Conservation (phyloP, 2,888 invertebrate species). For the Cerastis rubricosa region DNA sequence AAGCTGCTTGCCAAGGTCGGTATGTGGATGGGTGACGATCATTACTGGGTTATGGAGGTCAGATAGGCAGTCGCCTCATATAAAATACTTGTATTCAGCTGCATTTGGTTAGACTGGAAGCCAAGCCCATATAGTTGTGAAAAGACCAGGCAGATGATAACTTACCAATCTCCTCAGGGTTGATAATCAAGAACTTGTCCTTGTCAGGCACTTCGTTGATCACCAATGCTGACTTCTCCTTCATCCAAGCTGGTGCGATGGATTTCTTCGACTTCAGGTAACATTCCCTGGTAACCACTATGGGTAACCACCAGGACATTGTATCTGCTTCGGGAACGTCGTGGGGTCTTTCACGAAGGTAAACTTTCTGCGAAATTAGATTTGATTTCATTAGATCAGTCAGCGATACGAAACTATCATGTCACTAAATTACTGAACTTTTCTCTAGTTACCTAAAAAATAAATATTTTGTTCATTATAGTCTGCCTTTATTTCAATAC, state of each 20-base stretch:
- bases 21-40: too few species aligned
- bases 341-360: slow-evolving; percentile 93
- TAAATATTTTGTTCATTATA: too few species aligned
- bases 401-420: too few species aligned
- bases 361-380: slow-evolving; percentile 91
- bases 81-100: neutral
- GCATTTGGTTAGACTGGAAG: neutral
- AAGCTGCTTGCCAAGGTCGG: too few species aligned
- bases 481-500: too few species aligned
- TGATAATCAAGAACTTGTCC: slow-evolving; percentile 94
- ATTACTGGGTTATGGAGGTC: neutral
- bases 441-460: too few species aligned
- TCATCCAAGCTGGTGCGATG: slow-evolving; percentile 92
- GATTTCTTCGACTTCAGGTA: slow-evolving; percentile 91
- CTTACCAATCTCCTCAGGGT: slow-evolving; percentile 95
- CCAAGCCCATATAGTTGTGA: too few species aligned
- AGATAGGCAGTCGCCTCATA: neutral
- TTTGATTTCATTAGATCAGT: too few species aligned
- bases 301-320: slow-evolving; percentile 94
- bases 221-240: slow-evolving; percentile 88
- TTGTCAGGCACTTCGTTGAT: slow-evolving; percentile 89
- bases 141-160: slow-evolving; percentile 4
- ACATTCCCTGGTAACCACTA: slow-evolving; percentile 91
- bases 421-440: too few species aligned
- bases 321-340: slow-evolving; percentile 93